Percentiles rank a stretch among this genome's conserved stretches.
phyloP scores from a whole-genome alignment of 2,888 invertebrate genomes.

The Drosophila phalerata region DNA sequence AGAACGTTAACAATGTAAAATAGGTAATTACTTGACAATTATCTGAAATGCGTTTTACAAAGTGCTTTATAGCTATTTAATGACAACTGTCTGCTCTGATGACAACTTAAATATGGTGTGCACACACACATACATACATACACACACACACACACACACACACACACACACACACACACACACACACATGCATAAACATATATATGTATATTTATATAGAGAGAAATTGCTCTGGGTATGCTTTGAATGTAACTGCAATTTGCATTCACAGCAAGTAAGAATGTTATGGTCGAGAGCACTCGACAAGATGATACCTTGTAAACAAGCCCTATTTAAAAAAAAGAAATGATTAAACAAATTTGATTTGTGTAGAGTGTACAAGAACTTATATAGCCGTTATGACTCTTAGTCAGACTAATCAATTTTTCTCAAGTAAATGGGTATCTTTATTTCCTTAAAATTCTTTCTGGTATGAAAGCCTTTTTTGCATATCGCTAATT shows the following conservation, averaged over 20 bases:
- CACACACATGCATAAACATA: not conserved
- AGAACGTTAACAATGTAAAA: constrained; percentile 64
- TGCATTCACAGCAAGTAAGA: constrained; percentile 37
- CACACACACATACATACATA: constrained; percentile 4
- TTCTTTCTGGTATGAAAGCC: too few relatives aligned
- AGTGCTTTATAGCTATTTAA: constrained; percentile 72
- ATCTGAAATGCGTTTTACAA: constrained; percentile 74
- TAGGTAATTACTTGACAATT: constrained; percentile 74
- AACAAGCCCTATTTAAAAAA: constrained; percentile 6
- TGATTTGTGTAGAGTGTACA: not conserved
- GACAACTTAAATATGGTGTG: constrained; percentile 73
- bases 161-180: not conserved
- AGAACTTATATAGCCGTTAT: not conserved
- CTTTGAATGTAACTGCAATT: constrained; percentile 55
- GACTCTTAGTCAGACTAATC: not conserved
- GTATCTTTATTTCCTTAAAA: not conserved
- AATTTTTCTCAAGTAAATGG: not conserved
- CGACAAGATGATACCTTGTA: constrained; percentile 1
- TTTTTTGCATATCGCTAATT: too few relatives aligned
- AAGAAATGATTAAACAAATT: not conserved
- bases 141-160: not conserved
- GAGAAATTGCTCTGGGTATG: constrained; percentile 20
- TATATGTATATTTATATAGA: too few relatives aligned
- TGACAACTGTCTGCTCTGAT: constrained; percentile 71
- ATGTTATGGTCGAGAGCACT: constrained; percentile 4